Conservation (phyloP, 1,140 invertebrate genomes). For the Lerema accius region DNA sequence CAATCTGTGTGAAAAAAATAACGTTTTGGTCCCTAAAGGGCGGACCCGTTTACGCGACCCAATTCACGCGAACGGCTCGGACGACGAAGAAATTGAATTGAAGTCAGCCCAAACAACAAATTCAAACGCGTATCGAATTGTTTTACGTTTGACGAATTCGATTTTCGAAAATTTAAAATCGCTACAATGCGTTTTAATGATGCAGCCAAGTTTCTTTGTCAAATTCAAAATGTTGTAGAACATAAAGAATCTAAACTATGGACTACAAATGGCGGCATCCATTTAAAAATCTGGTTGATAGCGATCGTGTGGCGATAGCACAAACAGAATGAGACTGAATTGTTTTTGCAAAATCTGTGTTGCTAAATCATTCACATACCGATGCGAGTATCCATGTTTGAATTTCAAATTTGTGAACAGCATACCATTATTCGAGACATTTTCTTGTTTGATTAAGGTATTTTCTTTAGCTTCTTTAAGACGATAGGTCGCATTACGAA, state of each 20-base stretch:
- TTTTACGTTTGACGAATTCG: slow-evolving; percentile 81
- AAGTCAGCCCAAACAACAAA: slow-evolving; percentile 76
- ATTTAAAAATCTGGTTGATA: slow-evolving; percentile 64
- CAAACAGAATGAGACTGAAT: slow-evolving; percentile 56
- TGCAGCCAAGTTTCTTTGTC: slow-evolving; percentile 73
- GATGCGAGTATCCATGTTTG: slow-evolving; percentile 55
- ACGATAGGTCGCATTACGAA: slow-evolving; percentile 12
- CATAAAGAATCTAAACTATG: slow-evolving; percentile 62
- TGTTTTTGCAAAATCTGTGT: slow-evolving; percentile 64
- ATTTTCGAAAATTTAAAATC: slow-evolving; percentile 78
- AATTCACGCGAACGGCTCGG: slow-evolving; percentile 75
- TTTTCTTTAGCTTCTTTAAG: slow-evolving; percentile 35
- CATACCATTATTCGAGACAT: slow-evolving; percentile 50
- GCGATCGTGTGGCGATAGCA: slow-evolving; percentile 74
- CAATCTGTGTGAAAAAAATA: slow-evolving; percentile 81
- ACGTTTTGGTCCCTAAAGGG: slow-evolving; percentile 79
- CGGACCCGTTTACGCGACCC: slow-evolving; percentile 79
- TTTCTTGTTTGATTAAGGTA: slow-evolving; percentile 45
- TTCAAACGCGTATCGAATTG: slow-evolving; percentile 82
- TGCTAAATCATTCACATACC: slow-evolving; percentile 64
- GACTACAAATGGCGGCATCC: slow-evolving; percentile 50
- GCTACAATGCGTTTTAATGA: slow-evolving; percentile 81
- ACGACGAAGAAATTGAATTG: slow-evolving; percentile 80
- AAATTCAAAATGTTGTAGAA: slow-evolving; percentile 62
- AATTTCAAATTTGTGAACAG: slow-evolving; percentile 63